Evolutionary conservation across 2,888 invertebrate genomes (phyloP), one percentile per base, ranked within the genome.

Genomic region (Sinopyrophorus schimmeli): DNA sequence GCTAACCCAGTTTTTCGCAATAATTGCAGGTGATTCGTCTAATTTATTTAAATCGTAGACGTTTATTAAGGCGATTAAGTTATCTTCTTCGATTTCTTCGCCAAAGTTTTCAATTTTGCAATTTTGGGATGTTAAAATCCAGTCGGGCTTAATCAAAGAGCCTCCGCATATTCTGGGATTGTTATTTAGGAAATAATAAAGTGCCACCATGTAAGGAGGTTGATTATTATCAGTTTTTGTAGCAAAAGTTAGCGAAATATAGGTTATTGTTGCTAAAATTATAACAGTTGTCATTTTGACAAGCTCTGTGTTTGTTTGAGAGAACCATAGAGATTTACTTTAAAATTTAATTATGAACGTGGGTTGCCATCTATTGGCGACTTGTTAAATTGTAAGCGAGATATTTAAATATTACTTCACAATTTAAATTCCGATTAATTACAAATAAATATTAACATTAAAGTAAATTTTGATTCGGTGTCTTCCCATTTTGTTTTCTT

Each of bases 111-210:
- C 5, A 2, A 30, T 35, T 30, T 40, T 40, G 14, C 54, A 54
- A 21, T 15, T 47, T 16, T 47, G 37, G 3, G 54, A 54, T 2
- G 42, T 34, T 11, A 54, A 30, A 3, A 54, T 11, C 54, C 54
- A 54, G 6, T 24, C 7, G 1, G 34, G 16, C n/a, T 30, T 10
- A 20, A 54, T 47, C 9, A 54, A n/a, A 3, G 42, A 39, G 2
- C 42, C 54, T 4, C 41, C 47, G 27, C 54, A 54, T 11, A 50
- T 20, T 11, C n/a, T 38, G 17, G 37, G 23, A 6, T 12, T 18
- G 5, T 31, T 16, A 3, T 14, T 24, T 12, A 10, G 6, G 5
- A 14, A 3, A n/a, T 14, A 12, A 12, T 17, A 26, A 16, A 38
- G 11, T n/a, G n/a, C 27, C 5, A 38, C 27, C 38, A 38, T 18